These are phyloP conservation scores for Sarcophaga carnaria DNA, from an alignment of 2,888 invertebrate species.

Conservation along the genomic window DNA sequence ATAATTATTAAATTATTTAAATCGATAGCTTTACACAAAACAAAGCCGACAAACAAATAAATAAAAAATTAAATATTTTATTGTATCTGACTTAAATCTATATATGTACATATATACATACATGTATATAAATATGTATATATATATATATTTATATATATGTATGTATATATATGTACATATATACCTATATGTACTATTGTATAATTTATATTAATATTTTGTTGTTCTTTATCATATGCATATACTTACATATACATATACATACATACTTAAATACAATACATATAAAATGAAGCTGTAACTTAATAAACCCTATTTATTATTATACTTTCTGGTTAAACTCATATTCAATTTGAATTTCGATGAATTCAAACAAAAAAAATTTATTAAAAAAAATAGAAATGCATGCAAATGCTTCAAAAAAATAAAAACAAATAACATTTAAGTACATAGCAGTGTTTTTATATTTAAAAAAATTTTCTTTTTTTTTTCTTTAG, in stretches of 20 bases:
- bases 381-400: constrained; percentile 47
- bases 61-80: constrained; percentile 53
- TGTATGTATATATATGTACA: constrained; percentile 9
- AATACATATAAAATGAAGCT: background rate
- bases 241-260: no score
- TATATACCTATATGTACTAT: background rate
- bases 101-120: background rate
- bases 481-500: no score
- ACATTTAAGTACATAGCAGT: background rate
- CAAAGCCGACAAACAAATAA: constrained; percentile 36
- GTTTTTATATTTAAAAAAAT: background rate
- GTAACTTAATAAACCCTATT: background rate
- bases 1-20: constrained; percentile 76
- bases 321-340: background rate
- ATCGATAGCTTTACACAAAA: constrained; percentile 73
- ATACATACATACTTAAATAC: no score
- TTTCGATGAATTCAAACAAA: background rate
- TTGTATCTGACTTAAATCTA: constrained; percentile 63
- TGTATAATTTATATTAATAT: no score
- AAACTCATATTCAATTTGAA: background rate
- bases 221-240: no score
- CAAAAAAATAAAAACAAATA: background rate
- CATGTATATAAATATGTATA: background rate
- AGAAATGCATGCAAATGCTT: background rate
- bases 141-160: constrained; percentile 26